These are phyloP conservation scores for Girardinus metallicus DNA, from an alignment of 2,797 vertebrate species.

Conservation along the genomic window DNA sequence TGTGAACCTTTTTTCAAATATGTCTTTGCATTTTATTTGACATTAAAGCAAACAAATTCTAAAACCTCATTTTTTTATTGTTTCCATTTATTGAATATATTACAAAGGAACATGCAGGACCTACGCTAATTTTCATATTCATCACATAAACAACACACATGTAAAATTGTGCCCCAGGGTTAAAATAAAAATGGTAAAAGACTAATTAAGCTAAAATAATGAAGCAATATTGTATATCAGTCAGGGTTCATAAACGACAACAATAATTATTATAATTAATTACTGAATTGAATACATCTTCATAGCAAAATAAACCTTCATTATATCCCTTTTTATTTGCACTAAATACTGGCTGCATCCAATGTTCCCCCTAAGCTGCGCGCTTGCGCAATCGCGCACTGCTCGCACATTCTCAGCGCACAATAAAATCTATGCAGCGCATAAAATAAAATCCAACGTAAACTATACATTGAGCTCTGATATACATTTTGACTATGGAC, in stretches of 20 bases:
- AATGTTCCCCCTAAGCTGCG: too few species aligned
- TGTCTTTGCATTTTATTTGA: not conserved
- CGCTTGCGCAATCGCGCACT: too few species aligned
- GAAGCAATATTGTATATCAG: not conserved
- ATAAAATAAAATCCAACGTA: too few species aligned
- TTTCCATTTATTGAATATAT: constrained; percentile 33
- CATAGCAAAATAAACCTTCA: not conserved
- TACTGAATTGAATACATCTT: constrained; percentile 12
- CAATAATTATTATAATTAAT: constrained; percentile 1
- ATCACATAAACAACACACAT: constrained; percentile 20
- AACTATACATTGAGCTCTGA: too few species aligned
- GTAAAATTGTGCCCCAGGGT: constrained; percentile 11
- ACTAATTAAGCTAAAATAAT: constrained; percentile 9
- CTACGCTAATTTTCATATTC: constrained; percentile 11
- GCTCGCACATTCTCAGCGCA: too few species aligned
- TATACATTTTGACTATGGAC: too few species aligned
- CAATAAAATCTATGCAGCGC: too few species aligned
- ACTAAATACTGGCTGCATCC: constrained; percentile 15
- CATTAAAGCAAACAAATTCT: not conserved
- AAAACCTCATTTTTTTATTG: not conserved
- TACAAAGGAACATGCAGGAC: constrained; percentile 19
- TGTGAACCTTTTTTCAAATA: not conserved
- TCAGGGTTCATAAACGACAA: constrained; percentile 9
- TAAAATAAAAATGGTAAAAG: constrained; percentile 14
- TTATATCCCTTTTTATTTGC: constrained; percentile 5